phyloP scores from a whole-genome alignment of 2,113 vertebrate species.

The Nipponia nippon region DNA sequence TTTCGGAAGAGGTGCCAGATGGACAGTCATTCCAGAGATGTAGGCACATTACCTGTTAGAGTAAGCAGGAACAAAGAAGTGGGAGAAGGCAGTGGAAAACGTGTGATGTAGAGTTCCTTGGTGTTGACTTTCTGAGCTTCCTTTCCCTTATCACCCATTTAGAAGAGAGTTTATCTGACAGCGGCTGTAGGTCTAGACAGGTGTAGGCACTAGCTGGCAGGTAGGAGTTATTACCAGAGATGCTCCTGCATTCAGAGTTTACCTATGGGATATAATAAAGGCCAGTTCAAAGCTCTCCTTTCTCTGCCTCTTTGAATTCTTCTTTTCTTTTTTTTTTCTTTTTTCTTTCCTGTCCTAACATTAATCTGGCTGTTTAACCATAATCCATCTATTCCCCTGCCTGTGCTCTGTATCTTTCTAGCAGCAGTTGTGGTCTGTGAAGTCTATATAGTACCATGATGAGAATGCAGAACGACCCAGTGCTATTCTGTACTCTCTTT shows the following conservation, averaged over 20 bases:
- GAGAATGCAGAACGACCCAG: neutral
- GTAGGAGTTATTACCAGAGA: neutral
- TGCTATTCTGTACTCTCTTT: neutral
- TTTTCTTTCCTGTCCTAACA: neutral
- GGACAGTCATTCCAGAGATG: neutral
- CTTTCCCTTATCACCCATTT: neutral
- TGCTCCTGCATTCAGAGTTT: neutral
- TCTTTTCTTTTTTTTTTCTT: neutral
- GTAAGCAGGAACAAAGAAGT: neutral
- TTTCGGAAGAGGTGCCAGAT: neutral
- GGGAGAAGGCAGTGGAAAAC: neutral
- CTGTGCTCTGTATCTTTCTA: neutral
- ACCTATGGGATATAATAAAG: neutral
- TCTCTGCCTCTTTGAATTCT: neutral
- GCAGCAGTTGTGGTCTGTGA: neutral
- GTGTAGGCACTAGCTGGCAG: neutral
- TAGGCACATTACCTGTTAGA: neutral
- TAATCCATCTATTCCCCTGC: neutral
- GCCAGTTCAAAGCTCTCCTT: neutral
- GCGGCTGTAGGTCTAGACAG: neutral
- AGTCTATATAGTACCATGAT: neutral
- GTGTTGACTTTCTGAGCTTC: neutral
- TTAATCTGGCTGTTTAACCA: neutral
- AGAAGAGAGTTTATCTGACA: neutral
- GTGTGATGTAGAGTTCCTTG: neutral